Evolutionary conservation across 2,113 vertebrate species (phyloP).

Genomic region (Eclectus roratus): DNA sequence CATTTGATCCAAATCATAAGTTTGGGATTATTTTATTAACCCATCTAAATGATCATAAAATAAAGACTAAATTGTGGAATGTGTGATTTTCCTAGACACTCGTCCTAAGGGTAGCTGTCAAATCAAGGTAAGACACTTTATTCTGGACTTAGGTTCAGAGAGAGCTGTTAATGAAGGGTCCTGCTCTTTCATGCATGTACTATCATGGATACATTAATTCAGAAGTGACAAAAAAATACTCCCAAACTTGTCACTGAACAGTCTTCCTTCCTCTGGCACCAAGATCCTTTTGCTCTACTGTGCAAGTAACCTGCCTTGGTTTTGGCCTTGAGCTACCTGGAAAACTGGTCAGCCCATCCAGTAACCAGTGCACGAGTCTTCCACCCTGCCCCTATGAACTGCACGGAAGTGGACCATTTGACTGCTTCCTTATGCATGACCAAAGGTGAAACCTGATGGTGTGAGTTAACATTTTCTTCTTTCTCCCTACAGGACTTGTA

Average conservation of each 20-base stretch:
- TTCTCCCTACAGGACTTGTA: conserved; percentile 89
- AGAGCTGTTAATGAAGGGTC: neutral
- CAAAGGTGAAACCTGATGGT: neutral
- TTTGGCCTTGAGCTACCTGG: neutral
- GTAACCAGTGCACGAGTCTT: neutral
- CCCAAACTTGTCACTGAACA: neutral
- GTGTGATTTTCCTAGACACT: neutral
- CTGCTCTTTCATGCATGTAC: neutral
- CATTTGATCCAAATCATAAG: neutral
- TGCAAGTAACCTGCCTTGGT: neutral
- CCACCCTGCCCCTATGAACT: neutral
- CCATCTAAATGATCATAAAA: neutral
- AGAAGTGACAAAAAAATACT: neutral
- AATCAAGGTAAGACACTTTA: neutral
- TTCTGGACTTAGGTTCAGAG: neutral
- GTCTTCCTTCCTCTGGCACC: neutral
- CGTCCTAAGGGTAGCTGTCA: neutral
- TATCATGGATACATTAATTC: neutral
- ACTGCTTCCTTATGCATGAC: neutral
- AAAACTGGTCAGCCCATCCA: neutral
- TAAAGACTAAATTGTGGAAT: neutral
- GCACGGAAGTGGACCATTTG: accelerated
- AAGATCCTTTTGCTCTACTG: neutral
- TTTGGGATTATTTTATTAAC: neutral
- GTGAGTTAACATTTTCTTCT: conserved; percentile 68